Evolutionary conservation across 2,797 vertebrate genomes (phyloP), one percentile per base, ranked within the genome.

Genomic region (Astyanax mexicanus): DNA sequence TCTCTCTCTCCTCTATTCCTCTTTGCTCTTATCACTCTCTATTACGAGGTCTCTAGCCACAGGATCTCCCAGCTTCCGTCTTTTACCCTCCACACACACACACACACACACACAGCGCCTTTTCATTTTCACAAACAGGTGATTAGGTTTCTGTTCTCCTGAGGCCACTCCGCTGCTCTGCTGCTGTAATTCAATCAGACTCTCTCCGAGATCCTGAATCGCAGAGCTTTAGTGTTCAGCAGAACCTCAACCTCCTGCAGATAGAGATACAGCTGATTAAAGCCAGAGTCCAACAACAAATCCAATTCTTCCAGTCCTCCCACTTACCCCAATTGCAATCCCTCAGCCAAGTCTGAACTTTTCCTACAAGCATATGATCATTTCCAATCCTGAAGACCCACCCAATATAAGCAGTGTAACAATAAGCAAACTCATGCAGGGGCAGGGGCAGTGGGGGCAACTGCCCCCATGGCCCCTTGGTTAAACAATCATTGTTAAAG

Each of bases 141-240:
- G 72, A 79, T 79, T 74, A 74, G 77, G 74, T 79, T 79, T 70
- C 37, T 74, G 62, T 29, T 69, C 72, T 45, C 45, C 47, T 0
- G 71, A 72, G 72, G 72, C 77, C 68, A 54, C 55, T 79, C 66
- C 67, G 69, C 65, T 79, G 77, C 54, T 55, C 52, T 65, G 57
- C 72, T 69, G 72, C 65, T 74, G 58, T 74, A 74, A 79, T 79
- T 74, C 71, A 79, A 69, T 79, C 77, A 79, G 69, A 74, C 29
- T 55, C 37, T 15, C 19, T 62, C 12, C 12, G 45, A 78, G 27
- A 44, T 35, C 65, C 55, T 72, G 42, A 45, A 69, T 32, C 67
- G 52, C 42, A 8, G n/a, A 47, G 45, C 45, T 15, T 23, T 49
- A 52, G 7, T 10, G 19, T 52, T 52, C 49, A 21, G 13, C 44